Conservation (phyloP, 2,888 invertebrate species). For the Baccha elongata region DNA sequence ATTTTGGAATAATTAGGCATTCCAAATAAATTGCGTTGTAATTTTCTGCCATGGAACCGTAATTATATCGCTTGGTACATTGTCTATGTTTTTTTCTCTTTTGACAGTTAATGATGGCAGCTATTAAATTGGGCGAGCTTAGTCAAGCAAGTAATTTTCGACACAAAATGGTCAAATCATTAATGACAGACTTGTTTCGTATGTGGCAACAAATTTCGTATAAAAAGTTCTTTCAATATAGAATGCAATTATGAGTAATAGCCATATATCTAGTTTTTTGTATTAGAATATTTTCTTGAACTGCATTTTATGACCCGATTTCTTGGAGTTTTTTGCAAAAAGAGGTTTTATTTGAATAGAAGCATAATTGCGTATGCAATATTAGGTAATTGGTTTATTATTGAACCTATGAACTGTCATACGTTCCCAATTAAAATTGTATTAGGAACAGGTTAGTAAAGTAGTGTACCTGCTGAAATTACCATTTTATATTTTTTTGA, state of each 20-base stretch:
- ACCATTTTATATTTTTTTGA: too few relatives aligned
- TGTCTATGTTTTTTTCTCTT: slow-evolving; percentile 5
- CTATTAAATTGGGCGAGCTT: slow-evolving; percentile 20
- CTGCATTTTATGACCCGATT: slow-evolving; percentile 28
- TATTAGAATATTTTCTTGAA: too few relatives aligned
- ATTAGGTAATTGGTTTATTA: neutral
- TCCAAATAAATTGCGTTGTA: slow-evolving; percentile 25
- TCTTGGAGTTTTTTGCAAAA: slow-evolving; percentile 35
- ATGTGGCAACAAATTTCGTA: neutral
- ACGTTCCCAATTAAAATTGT: neutral
- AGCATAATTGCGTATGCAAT: too few relatives aligned
- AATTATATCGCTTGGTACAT: slow-evolving; percentile 9
- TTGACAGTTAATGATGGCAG: slow-evolving; percentile 16
- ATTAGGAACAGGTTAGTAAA: slow-evolving; percentile 20
- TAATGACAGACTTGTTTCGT: slow-evolving; percentile 35
- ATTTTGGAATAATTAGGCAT: slow-evolving; percentile 11
- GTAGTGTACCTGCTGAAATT: too few relatives aligned
- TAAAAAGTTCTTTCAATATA: slow-evolving; percentile 4
- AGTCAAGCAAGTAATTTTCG: slow-evolving; percentile 42
- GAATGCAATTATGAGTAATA: slow-evolving; percentile 8
- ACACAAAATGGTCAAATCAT: slow-evolving; percentile 38
- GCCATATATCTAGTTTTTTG: neutral
- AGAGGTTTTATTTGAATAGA: neutral
- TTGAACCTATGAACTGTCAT: neutral
- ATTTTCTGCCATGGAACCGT: slow-evolving; percentile 18